These are phyloP conservation scores for Drosophila pseudotalamancana DNA, from an alignment of 2,888 invertebrate genomes.

Conservation along the genomic window DNA sequence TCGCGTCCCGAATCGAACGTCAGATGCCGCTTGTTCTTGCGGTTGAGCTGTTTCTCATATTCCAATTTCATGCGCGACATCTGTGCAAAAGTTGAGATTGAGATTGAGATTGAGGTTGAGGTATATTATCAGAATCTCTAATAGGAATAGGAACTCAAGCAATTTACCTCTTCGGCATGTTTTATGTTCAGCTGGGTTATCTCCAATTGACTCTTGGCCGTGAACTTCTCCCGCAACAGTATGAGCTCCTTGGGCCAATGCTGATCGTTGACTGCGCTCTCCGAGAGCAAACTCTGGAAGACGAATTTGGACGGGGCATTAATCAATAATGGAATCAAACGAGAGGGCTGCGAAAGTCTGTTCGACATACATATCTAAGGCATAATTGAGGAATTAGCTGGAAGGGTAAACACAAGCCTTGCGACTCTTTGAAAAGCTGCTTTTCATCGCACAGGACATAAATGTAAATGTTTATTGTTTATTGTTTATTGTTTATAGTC, in stretches of 20 bases:
- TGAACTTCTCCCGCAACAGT: conserved; percentile 89
- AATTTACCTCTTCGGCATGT: conserved; percentile 87
- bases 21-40: conserved; percentile 83
- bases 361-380: background rate
- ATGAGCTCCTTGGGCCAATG: conserved; percentile 91
- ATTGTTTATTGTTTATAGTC: conserved; percentile 58
- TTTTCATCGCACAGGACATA: conserved; percentile 36
- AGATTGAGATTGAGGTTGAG: background rate
- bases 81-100: no score
- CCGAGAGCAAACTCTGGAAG: conserved; percentile 88
- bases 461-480: conserved; percentile 71
- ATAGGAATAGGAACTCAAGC: no score
- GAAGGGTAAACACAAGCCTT: background rate
- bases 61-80: conserved; percentile 84
- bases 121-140: background rate
- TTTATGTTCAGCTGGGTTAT: conserved; percentile 86
- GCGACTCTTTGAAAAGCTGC: conserved; percentile 1
- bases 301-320: background rate
- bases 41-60: conserved; percentile 83
- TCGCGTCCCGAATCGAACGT: conserved; percentile 83
- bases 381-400: background rate
- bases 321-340: conserved; percentile 4
- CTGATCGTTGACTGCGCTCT: conserved; percentile 88
- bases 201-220: conserved; percentile 87
- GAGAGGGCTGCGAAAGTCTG: conserved; percentile 27